A percentile compares a stretch with the other conserved stretches of the same genome.
These are phyloP conservation scores for Spodoptera litura DNA, from an alignment of 1,140 invertebrate species.

Conservation along the genomic window DNA sequence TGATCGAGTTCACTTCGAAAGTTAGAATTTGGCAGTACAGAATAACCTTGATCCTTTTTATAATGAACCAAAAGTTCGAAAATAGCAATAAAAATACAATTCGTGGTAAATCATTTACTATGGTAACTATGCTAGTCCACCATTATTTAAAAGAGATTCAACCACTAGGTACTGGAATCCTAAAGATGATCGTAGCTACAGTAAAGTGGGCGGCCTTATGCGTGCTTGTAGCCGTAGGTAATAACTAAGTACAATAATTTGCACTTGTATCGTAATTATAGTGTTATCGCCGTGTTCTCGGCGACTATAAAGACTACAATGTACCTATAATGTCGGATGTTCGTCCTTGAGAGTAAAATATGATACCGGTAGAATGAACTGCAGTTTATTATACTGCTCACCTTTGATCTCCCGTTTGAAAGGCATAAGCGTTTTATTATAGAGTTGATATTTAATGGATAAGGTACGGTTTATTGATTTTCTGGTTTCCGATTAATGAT, in stretches of 20 bases:
- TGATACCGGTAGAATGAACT: slow-evolving; percentile 10
- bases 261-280: slow-evolving; percentile 28
- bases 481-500: neutral
- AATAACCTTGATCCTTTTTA: too few species aligned
- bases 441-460: neutral
- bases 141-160: neutral
- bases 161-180: neutral
- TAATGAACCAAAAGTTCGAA: too few species aligned
- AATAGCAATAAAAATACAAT: too few species aligned
- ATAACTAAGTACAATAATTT: slow-evolving; percentile 9
- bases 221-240: neutral
- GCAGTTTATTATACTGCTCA: slow-evolving; percentile 32
- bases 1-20: too few species aligned
- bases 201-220: neutral
- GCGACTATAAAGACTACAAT: slow-evolving; percentile 14
- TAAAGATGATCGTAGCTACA: slow-evolving; percentile 12
- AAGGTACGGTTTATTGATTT: neutral
- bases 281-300: slow-evolving; percentile 9
- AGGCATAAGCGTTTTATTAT: slow-evolving; percentile 11
- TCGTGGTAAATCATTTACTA: too few species aligned
- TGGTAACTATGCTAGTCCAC: too few species aligned
- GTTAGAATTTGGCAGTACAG: too few species aligned
- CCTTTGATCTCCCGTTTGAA: slow-evolving; percentile 24
- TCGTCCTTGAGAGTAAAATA: slow-evolving; percentile 35
- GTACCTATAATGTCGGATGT: neutral